These are phyloP conservation scores for Hypercompe scribonia DNA, from an alignment of 2,888 invertebrate genomes.

Conservation along the genomic window DNA sequence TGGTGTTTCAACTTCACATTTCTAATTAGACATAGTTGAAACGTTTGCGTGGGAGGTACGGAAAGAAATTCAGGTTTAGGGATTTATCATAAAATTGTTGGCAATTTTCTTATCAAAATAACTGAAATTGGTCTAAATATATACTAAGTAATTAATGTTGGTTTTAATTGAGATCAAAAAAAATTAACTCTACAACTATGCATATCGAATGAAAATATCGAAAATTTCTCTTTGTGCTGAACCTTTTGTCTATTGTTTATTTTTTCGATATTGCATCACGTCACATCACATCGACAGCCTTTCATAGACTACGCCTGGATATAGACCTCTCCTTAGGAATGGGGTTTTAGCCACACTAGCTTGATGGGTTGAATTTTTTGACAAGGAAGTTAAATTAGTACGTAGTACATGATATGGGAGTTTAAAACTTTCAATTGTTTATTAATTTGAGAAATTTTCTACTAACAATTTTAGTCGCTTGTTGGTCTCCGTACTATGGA, in stretches of 20 bases:
- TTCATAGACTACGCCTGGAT: too few relatives aligned
- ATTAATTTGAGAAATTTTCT: background rate
- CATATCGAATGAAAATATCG: background rate
- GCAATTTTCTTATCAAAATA: background rate
- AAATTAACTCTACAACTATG: too few relatives aligned
- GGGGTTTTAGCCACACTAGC: too few relatives aligned
- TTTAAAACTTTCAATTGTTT: background rate
- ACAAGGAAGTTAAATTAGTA: background rate
- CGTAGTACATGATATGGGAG: too few relatives aligned
- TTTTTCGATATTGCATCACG: too few relatives aligned
- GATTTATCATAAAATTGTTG: background rate
- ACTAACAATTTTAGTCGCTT: background rate
- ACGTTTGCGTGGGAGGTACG: background rate
- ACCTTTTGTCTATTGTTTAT: background rate
- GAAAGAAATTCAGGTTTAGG: background rate
- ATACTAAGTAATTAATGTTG: background rate
- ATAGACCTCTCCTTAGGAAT: too few relatives aligned
- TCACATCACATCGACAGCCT: too few relatives aligned
- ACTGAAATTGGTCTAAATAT: background rate
- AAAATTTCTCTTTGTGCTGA: background rate
- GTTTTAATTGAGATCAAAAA: background rate
- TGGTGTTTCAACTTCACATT: constrained; percentile 12
- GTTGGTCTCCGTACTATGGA: background rate
- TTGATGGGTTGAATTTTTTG: too few relatives aligned
- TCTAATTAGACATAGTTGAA: constrained; percentile 9